Base-by-base conservation (phyloP, 2,113 vertebrate species). In the Pygoscelis adeliae region DNA sequence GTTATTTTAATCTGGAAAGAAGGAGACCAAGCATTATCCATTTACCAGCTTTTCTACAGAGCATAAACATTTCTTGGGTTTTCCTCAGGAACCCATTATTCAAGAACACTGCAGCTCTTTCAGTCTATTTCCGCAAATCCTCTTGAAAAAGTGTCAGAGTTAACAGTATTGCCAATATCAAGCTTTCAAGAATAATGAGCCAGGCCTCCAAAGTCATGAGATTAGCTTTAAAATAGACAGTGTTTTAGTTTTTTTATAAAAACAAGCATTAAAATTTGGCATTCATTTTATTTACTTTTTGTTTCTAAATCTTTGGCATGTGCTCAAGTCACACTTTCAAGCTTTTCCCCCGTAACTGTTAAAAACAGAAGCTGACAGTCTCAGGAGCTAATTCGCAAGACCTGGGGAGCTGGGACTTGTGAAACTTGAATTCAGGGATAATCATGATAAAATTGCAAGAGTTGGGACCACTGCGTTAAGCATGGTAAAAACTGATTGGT, bases 141-240 rank as follows among this genome's bases (percentile, higher is more conserved):
- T 94, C 76, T 58, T 86, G 78, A 88, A 93, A 96, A 71, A 72
- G 40, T 77, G 52, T 72, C 80, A 91, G 80, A 93, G 44, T 90
- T 76, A 95, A 87, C 40, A 89, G 83, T 3, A 2, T 72, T 93
- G 77, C 94, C 91, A 90, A 25, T 69, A 95, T 87, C 87, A 73
- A 38, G 78, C 62, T 87, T 91, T 96, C 73, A 94, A 36, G 66
- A 91, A 94, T 86, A 96, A 97, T 55, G 21, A 94, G 29, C 49
- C 52, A 90, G 89, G 61, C 58, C 91, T 58, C 66, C 25, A 47
- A 91, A 95, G 65, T 95, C 72, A 93, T 82, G 70, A 95, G 91
- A 94, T 96, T 85, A 96, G 77, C 53, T 96, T 95, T 93, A 96
- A 97, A 97, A 95, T 76, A 85, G 84, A 80, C 74, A 89, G 17